Evolutionary conservation across 1,140 invertebrate species (phyloP), one percentile per base, ranked within the genome.

Genomic region (Cherax quadricarinatus): DNA sequence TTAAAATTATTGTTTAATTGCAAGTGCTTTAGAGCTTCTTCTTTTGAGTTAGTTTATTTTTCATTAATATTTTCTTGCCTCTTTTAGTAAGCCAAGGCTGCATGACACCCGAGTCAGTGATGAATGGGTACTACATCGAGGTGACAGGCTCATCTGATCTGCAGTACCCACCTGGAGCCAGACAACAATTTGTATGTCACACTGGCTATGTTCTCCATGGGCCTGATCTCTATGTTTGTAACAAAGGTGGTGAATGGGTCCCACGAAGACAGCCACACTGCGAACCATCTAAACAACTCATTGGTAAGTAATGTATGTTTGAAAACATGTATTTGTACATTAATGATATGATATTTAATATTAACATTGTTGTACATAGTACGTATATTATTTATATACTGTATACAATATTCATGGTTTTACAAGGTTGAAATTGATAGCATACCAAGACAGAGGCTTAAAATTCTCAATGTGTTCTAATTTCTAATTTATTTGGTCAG

Each of bases 121-220:
- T 86, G 82, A 89, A 93, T 80, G 92, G 92, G 16, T 93, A 89
- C 81, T 93, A 85, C 86, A 21, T 93, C 12, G 92, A 93, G 87
- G 73, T 93, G 62, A 81, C 81, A 18, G 86, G 86, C 1, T 89
- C 88, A 18, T 89, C 82, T 24, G 51, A 85, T 57, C 48, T 53
- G n/a, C 87, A 93, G 89, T 94, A 91, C 60, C 78, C 93, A 24
- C 70, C 88, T 4, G 94, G 93, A n/a, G 92, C 93, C 4, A 21
- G 90, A 6, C 80, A 92, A 10, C 89, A 93, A 83, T 94, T 93
- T 82, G 91, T 93, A n/a, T 94, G 94, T 66, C 93, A 94, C 79
- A 87, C 91, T 49, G 94, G 93, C 3, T 94, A 94, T 75, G 66
- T 78, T n/a, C 85, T 94, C n/a, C 85, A 89, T 30, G 94, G 94